Base-by-base conservation (phyloP, 2,797 vertebrate genomes). In the Semotilus atromaculatus region DNA sequence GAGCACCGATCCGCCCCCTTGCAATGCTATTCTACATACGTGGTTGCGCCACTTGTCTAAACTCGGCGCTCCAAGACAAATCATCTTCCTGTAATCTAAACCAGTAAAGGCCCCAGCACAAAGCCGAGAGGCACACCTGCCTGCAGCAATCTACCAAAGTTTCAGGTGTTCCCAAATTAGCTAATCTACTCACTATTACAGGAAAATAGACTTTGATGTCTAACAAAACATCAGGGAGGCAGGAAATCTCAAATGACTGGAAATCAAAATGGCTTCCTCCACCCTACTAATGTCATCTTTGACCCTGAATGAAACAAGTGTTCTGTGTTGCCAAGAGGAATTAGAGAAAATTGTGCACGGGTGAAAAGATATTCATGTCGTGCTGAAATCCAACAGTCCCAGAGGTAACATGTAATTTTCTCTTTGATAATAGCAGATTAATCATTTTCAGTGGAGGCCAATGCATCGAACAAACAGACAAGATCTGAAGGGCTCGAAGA, bases 161-260 rank as follows among this genome's bases (percentile, higher is more conserved):
- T 84, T 91, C 89, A 90, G 92, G 90, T 94, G 93, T 92, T 92
- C 89, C 89, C 89, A 88, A 94, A 94, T 94, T 91, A 93, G 91
- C 90, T 93, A 93, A 94, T 94, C 91, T 92, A 91, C 89, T 92
- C 70, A 18, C 91, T 81, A 94, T 95, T 94, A 94, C 90, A 89
- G 89, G 86, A 87, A 91, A 94, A 94, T 90, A 90, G 88, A 94
- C 94, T 94, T 94, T 94, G 93, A 95, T 93, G 93, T 93, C 88
- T 92, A 90, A 94, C 90, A 90, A 92, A 94, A 95, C 92, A 93
- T 68, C 45, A 83, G 73, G 88, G 89, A 64, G 77, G 74, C 88
- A 91, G 93, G 93, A 94, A 94, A 93, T 90, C 90, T 90, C 91
- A 93, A 93, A 94, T 88, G 91, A 90, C 90, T 90, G 89, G 85